These are phyloP conservation scores for Leptodirus hochenwartii DNA, from an alignment of 2,888 invertebrate species.

Conservation along the genomic window DNA sequence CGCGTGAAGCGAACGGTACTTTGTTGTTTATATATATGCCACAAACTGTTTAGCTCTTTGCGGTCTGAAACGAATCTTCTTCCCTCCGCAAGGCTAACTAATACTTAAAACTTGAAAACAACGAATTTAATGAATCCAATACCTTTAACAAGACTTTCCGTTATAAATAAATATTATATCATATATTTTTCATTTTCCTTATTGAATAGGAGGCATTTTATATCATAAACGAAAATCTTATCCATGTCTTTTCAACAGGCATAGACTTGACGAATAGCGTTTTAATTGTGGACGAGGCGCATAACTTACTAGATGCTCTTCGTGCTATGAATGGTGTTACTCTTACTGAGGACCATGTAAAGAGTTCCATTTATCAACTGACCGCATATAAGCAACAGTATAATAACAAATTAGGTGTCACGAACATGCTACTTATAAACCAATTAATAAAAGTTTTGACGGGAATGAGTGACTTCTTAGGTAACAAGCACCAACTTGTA, in stretches of 20 bases:
- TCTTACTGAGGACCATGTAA: constrained; percentile 46
- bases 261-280: constrained; percentile 55
- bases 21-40: constrained; percentile 5
- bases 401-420: constrained; percentile 52
- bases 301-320: constrained; percentile 83
- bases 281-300: constrained; percentile 90
- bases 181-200: no score
- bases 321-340: constrained; percentile 69
- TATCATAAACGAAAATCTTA: not conserved
- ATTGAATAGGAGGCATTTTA: no score
- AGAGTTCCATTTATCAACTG: constrained; percentile 43
- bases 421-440: constrained; percentile 62
- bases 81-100: no score
- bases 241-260: constrained; percentile 18
- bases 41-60: no score
- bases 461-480: constrained; percentile 37
- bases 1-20: constrained; percentile 48
- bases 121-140: no score
- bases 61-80: no score
- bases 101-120: no score
- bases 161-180: constrained; percentile 5
- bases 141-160: constrained; percentile 1
- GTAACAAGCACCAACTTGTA: no score
- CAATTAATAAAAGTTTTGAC: constrained; percentile 65
- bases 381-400: constrained; percentile 57